These are phyloP conservation scores for Pholis gunnellus DNA, from an alignment of 2,113 vertebrate genomes.

Conservation along the genomic window DNA sequence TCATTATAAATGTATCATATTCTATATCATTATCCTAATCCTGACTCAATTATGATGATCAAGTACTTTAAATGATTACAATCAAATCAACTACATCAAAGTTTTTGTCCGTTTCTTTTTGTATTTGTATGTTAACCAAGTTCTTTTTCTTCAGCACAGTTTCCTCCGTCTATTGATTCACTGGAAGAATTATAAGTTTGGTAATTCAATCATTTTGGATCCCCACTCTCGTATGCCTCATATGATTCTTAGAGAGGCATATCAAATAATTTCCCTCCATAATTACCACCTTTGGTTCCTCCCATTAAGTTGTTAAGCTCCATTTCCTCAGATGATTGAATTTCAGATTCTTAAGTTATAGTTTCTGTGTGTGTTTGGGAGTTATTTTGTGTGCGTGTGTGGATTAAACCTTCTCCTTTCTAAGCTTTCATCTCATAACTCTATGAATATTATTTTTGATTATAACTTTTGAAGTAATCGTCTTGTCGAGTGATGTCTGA, in stretches of 20 bases:
- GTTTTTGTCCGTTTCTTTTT: background rate
- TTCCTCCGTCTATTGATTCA: slow-evolving; percentile 4
- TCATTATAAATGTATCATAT: background rate
- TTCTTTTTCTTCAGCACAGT: background rate
- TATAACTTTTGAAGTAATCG: background rate
- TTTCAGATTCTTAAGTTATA: slow-evolving; percentile 40
- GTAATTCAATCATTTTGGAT: slow-evolving; percentile 44
- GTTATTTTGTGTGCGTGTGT: slow-evolving; percentile 18
- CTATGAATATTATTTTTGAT: background rate
- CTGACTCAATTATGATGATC: background rate
- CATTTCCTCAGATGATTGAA: slow-evolving; percentile 69
- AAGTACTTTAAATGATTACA: background rate
- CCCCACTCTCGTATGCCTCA: slow-evolving; percentile 34
- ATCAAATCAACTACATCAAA: background rate
- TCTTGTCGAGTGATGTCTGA: background rate
- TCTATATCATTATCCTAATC: background rate
- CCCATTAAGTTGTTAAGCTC: slow-evolving; percentile 52
- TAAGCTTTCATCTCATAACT: background rate
- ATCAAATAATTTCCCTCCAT: slow-evolving; percentile 58
- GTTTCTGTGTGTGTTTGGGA: slow-evolving; percentile 41
- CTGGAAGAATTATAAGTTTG: slow-evolving; percentile 19
- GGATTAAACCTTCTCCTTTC: background rate
- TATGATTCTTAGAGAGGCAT: slow-evolving; percentile 49
- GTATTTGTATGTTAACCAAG: background rate
- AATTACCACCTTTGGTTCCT: slow-evolving; percentile 63